Evolutionary conservation across 2,113 vertebrate species (phyloP).

Genomic region (Corydoras sp.): DNA sequence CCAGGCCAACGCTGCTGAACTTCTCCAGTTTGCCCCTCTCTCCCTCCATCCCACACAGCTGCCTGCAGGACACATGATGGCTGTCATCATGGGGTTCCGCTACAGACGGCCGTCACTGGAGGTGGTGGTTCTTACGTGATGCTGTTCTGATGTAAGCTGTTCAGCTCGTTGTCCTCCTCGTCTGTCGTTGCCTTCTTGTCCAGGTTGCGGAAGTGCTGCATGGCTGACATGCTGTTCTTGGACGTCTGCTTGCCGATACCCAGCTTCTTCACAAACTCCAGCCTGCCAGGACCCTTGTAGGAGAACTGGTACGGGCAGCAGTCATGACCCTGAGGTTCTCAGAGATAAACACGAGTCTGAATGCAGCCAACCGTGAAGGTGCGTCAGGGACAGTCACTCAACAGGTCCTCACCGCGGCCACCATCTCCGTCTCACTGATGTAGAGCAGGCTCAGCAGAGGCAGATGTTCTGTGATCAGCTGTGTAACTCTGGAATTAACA

Average conservation of each 20-base stretch:
- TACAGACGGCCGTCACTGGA: not conserved
- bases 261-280: slow-evolving; percentile 66
- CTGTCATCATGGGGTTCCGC: not conserved
- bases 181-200: slow-evolving; percentile 67
- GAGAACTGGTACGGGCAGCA: slow-evolving; percentile 68
- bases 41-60: slow-evolving; percentile 57
- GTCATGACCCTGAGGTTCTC: slow-evolving; percentile 63
- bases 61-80: slow-evolving; percentile 43
- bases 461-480: slow-evolving; percentile 57
- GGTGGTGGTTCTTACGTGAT: slow-evolving; percentile 51
- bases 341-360: not conserved
- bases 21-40: slow-evolving; percentile 54
- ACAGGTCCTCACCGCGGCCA: slow-evolving; percentile 57
- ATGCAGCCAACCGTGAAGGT: not conserved
- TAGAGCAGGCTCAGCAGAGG: slow-evolving; percentile 59
- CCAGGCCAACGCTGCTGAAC: slow-evolving; percentile 68
- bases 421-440: slow-evolving; percentile 59
- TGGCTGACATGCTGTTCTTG: slow-evolving; percentile 62
- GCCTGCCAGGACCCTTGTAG: slow-evolving; percentile 56
- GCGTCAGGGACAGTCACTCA: not conserved
- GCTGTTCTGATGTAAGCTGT: slow-evolving; percentile 67
- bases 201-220: slow-evolving; percentile 73
- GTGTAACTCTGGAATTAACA: slow-evolving; percentile 57
- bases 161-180: slow-evolving; percentile 57
- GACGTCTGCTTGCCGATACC: slow-evolving; percentile 63